Evolutionary conservation across 2,888 invertebrate genomes (phyloP).

Genomic region (Tetramorium bicarinatum): DNA sequence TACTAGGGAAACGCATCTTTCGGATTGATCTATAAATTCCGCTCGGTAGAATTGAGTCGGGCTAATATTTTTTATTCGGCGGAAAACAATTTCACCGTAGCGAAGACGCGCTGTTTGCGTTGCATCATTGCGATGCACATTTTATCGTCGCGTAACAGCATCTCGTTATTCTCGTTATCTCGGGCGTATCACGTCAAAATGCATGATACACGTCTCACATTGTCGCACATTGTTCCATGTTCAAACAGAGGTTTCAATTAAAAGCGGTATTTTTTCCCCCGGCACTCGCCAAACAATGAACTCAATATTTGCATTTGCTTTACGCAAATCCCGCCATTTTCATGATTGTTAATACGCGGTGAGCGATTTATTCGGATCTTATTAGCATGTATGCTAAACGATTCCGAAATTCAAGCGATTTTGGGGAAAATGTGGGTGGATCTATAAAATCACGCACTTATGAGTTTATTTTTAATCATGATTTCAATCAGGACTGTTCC

Average conservation of each 20-base stretch:
- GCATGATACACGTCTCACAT: conserved; percentile 38
- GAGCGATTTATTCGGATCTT: conserved; percentile 19
- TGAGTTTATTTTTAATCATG: neutral
- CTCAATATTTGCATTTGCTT: conserved; percentile 42
- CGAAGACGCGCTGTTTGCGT: conserved; percentile 38
- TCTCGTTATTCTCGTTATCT: conserved; percentile 41
- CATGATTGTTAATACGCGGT: conserved; percentile 28
- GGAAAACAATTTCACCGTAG: conserved; percentile 34
- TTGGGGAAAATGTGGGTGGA: neutral
- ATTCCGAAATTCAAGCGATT: neutral
- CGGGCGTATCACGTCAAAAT: conserved; percentile 23
- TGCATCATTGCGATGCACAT: conserved; percentile 21
- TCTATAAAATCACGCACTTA: neutral
- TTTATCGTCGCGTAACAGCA: conserved; percentile 24
- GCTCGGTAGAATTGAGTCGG: conserved; percentile 3
- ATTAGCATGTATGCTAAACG: conserved; percentile 27
- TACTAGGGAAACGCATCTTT: conserved; percentile 24
- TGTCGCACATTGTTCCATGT: conserved; percentile 28
- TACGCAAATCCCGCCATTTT: conserved; percentile 17
- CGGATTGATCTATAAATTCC: conserved; percentile 34
- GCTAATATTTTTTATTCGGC: conserved; percentile 32
- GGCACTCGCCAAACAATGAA: conserved; percentile 25
- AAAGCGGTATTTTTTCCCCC: conserved; percentile 20
- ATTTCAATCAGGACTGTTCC: neutral
- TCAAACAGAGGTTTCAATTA: conserved; percentile 47